Base-by-base conservation (phyloP, 1,140 invertebrate genomes). In the Pseudoatta argentina region DNA sequence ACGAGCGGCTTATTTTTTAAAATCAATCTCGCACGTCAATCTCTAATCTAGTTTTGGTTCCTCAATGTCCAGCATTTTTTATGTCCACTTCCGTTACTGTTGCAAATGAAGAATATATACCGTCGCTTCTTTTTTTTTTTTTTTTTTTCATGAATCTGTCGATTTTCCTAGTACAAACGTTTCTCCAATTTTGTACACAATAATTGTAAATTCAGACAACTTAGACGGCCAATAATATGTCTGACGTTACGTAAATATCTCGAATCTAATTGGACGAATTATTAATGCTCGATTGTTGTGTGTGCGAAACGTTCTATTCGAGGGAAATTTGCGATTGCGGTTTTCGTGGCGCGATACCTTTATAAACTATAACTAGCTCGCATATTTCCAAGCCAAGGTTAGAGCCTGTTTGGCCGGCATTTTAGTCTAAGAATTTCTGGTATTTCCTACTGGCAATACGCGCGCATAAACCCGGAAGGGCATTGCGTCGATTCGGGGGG, bases 321-420 rank as follows among this genome's bases (percentile, higher is more conserved):
- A 61, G 57, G 34, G 57, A 61, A 73, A 83, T 73, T 39, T 61
- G 67, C 55, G 34, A 82, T 61, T n/a, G 57, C 69, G 67, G 27
- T n/a, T 73, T 72, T 72, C 67, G 39, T n/a, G 67, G 18, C 55
- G 34, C 27, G 44, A 2, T 48, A 72, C n/a, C 63, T 67, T 79
- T 61, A 48, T 48, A 48, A 61, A 48, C 55, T 59, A 34, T 63
- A 83, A 73, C 55, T 18, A 16, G 39, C 69, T 24, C 77, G 51
- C 48, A 30, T 61, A 83, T 75, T 83, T 83, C 39, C 79, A 83
- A 83, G 79, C 79, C 79, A 83, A 83, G 79, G 79, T 83, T 73
- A 73, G 72, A 75, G 55, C 69, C 69, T 16, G 30, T 21, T 21
- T 59, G 67, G 79, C 39, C 51, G 79, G 69, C 79, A 61, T n/a